A percentile compares a stretch with the other conserved stretches of the same genome.
phyloP scores from a whole-genome alignment of 2,797 vertebrate genomes.

The Fundulus diaphanus region DNA sequence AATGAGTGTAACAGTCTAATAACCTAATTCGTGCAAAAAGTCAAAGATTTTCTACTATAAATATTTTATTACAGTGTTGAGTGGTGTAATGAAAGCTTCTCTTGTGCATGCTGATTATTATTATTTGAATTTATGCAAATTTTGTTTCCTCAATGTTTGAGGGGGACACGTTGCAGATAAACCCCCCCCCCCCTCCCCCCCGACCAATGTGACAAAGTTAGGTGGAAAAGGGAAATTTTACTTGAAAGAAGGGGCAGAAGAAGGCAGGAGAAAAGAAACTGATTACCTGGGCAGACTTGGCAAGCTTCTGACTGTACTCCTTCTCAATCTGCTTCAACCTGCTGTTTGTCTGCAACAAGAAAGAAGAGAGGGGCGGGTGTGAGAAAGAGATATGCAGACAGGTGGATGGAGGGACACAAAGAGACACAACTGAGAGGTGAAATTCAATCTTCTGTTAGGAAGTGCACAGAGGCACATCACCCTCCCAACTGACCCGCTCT shows the following conservation, averaged over 20 bases:
- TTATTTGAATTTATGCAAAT: background rate
- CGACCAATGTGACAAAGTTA: conserved; percentile 33
- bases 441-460: conserved; percentile 78
- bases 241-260: conserved; percentile 32
- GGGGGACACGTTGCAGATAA: background rate
- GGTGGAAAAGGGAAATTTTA: conserved; percentile 45
- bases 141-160: background rate
- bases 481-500: conserved; percentile 67
- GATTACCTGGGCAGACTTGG: conserved; percentile 88
- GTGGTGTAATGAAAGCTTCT: conserved; percentile 6
- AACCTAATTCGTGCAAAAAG: background rate
- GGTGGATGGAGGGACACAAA: conserved; percentile 46
- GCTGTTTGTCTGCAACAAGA: conserved; percentile 87
- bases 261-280: conserved; percentile 41
- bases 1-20: background rate
- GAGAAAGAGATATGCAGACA: conserved; percentile 62
- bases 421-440: conserved; percentile 58
- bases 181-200: conserved; percentile 23
- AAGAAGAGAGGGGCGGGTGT: conserved; percentile 62
- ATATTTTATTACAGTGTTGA: background rate
- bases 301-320: conserved; percentile 87
- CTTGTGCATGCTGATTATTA: conserved; percentile 5
- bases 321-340: conserved; percentile 90
- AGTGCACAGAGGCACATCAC: conserved; percentile 53
- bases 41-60: background rate